Percentiles rank a stretch among this genome's conserved stretches.
phyloP scores from a whole-genome alignment of 2,888 invertebrate species.

The Eupithecia subumbrata region DNA sequence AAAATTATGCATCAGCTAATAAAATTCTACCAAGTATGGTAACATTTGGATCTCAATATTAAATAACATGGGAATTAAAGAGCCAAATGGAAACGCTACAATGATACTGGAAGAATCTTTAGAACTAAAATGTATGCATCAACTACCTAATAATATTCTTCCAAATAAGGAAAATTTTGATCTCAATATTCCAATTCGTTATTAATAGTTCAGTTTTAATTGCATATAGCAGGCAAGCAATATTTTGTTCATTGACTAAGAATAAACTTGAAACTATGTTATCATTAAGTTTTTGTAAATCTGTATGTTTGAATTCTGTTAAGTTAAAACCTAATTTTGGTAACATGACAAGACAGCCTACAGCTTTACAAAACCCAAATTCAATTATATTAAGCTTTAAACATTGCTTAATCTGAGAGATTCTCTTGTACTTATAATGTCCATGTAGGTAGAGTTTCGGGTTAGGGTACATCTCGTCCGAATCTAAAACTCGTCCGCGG shows the following conservation, averaged over 20 bases:
- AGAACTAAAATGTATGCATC: not conserved
- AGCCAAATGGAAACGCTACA: slow-evolving; percentile 42
- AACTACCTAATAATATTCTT: not conserved
- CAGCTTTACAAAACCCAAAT: too few species aligned
- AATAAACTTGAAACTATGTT: not conserved
- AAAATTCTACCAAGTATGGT: not conserved
- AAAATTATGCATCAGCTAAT: not conserved
- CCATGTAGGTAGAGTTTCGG: not conserved
- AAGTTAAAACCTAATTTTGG: too few species aligned
- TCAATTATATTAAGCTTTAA: too few species aligned
- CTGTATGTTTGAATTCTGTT: too few species aligned
- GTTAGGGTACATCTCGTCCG: too few species aligned
- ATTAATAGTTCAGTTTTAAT: not conserved
- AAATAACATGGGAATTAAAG: slow-evolving; percentile 60
- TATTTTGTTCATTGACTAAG: not conserved
- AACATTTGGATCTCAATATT: not conserved
- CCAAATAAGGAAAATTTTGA: not conserved
- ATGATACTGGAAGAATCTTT: slow-evolving; percentile 5
- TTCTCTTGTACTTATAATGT: too few species aligned
- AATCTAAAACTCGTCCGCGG: too few species aligned
- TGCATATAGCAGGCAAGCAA: not conserved
- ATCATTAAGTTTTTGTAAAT: not conserved
- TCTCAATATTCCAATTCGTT: not conserved
- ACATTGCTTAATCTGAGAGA: too few species aligned
- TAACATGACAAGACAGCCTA: too few species aligned